These are phyloP conservation scores for Mastacembelus armatus DNA, from an alignment of 2,797 vertebrate genomes.

Conservation along the genomic window DNA sequence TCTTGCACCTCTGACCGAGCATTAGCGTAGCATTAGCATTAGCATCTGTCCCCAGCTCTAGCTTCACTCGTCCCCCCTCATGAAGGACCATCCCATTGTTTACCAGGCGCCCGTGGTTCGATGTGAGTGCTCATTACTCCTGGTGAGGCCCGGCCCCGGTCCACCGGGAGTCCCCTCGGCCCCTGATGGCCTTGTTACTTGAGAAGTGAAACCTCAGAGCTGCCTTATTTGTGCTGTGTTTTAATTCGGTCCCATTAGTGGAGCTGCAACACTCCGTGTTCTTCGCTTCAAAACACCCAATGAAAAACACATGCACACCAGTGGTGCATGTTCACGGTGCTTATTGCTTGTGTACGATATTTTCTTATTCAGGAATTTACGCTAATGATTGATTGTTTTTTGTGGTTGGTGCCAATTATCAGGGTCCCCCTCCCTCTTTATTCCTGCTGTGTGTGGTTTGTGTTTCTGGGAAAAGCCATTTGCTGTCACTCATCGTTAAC, in stretches of 20 bases:
- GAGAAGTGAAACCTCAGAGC: constrained; percentile 13
- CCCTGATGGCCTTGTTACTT: constrained; percentile 63
- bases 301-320: background rate
- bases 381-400: background rate
- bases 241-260: constrained; percentile 43
- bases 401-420: constrained; percentile 6
- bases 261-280: constrained; percentile 6
- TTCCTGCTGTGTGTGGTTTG: background rate
- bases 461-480: background rate
- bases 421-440: background rate
- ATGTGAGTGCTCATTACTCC: constrained; percentile 54
- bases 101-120: constrained; percentile 13
- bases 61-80: background rate
- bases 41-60: background rate
- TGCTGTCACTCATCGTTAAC: background rate
- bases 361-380: constrained; percentile 1
- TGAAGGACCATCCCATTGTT: constrained; percentile 34
- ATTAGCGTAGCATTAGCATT: no score
- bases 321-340: background rate
- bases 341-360: background rate
- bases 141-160: background rate
- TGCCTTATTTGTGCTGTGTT: constrained; percentile 26
- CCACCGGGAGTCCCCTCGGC: constrained; percentile 20
- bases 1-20: no score
- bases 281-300: constrained; percentile 32